Conservation (phyloP, 2,797 vertebrate genomes). For the Crocodylus rhombifer region DNA sequence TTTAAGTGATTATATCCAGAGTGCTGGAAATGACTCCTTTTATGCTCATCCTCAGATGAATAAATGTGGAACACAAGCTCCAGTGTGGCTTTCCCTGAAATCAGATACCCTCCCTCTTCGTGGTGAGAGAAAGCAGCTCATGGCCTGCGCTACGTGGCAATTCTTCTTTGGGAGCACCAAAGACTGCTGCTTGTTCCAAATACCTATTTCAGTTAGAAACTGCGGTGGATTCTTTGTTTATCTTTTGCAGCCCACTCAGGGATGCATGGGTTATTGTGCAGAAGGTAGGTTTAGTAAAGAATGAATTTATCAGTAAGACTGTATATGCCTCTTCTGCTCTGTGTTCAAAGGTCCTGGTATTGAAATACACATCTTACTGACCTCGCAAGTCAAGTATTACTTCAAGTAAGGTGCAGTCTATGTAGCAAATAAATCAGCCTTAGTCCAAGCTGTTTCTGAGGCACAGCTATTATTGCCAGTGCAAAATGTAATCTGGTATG, state of each 20-base stretch:
- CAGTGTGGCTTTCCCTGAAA: slow-evolving; percentile 82
- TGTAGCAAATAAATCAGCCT: slow-evolving; percentile 68
- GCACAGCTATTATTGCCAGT: slow-evolving; percentile 57
- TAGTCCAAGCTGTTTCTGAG: slow-evolving; percentile 57
- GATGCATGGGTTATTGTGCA: slow-evolving; percentile 86
- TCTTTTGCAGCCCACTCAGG: slow-evolving; percentile 84
- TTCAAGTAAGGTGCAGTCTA: slow-evolving; percentile 19
- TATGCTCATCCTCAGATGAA: slow-evolving; percentile 81
- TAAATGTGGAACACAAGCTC: slow-evolving; percentile 87
- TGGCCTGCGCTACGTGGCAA: slow-evolving; percentile 83
- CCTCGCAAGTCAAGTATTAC: slow-evolving; percentile 51
- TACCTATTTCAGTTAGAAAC: slow-evolving; percentile 80
- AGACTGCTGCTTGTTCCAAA: slow-evolving; percentile 85
- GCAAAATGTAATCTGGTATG: slow-evolving; percentile 51
- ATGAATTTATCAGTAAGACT: slow-evolving; percentile 35
- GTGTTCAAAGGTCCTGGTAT: slow-evolving; percentile 21
- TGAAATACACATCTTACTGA: neutral
- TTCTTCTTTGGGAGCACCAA: slow-evolving; percentile 79
- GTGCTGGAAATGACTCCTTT: fast-evolving
- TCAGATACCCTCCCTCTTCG: slow-evolving; percentile 76
- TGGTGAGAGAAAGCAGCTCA: slow-evolving; percentile 77
- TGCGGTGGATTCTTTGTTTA: slow-evolving; percentile 84
- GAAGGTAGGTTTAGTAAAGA: slow-evolving; percentile 73
- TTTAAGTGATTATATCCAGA: fast-evolving
- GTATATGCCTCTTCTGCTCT: neutral